Evolutionary conservation across 2,888 invertebrate species (phyloP).

Genomic region (Ectobius pallidus): DNA sequence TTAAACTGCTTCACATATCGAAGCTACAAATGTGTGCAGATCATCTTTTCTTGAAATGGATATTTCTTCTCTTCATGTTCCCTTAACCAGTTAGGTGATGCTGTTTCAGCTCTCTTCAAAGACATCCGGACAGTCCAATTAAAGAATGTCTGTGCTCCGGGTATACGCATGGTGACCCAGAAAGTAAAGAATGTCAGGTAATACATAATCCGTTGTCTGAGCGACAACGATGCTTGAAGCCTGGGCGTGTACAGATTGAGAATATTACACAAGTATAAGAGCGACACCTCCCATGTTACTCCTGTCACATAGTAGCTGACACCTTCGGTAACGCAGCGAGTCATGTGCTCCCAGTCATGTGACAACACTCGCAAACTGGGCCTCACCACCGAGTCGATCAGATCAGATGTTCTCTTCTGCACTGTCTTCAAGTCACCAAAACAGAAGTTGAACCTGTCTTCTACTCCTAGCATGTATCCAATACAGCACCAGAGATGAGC

Average conservation of each 20-base stretch:
- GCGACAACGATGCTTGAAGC: slow-evolving; percentile 46
- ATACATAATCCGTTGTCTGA: slow-evolving; percentile 45
- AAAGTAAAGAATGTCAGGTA: slow-evolving; percentile 24
- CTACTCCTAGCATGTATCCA: slow-evolving; percentile 59
- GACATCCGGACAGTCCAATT: slow-evolving; percentile 38
- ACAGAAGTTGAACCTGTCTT: slow-evolving; percentile 42
- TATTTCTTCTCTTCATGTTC: slow-evolving; percentile 1
- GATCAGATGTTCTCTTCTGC: slow-evolving; percentile 48
- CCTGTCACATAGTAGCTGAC: slow-evolving; percentile 49
- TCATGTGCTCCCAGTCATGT: slow-evolving; percentile 56
- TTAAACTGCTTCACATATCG: too few species aligned
- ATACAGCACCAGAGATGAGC: slow-evolving; percentile 61
- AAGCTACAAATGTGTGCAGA: not conserved
- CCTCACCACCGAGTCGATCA: slow-evolving; percentile 50
- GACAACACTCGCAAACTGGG: slow-evolving; percentile 50
- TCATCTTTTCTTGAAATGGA: not conserved
- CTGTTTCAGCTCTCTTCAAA: slow-evolving; percentile 29
- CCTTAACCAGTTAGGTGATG: slow-evolving; percentile 20
- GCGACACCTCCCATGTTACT: slow-evolving; percentile 47
- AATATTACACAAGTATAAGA: slow-evolving; percentile 21
- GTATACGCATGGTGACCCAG: slow-evolving; percentile 33
- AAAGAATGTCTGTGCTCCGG: slow-evolving; percentile 22
- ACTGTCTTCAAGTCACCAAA: slow-evolving; percentile 48
- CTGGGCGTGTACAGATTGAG: slow-evolving; percentile 48
- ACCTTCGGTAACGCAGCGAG: slow-evolving; percentile 52